Base-by-base conservation (phyloP, 1,140 invertebrate genomes). In the Anoplolepis gracilipes region DNA sequence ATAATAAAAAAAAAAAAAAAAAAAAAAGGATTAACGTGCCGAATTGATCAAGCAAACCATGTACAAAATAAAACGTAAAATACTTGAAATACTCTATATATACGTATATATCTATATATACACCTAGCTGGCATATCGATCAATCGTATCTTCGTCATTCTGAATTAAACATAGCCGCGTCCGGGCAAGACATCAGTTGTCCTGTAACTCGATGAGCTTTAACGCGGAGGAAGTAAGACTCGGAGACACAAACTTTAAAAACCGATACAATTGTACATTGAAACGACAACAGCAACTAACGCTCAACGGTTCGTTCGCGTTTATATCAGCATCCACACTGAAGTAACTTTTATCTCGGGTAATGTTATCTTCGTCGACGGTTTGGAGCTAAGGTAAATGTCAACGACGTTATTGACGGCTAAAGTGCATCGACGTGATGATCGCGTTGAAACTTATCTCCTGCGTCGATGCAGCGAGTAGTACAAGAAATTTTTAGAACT, bases 151-250 rank as follows among this genome's bases (percentile, higher is more conserved):
- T 85, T 85, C 13, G 62, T 85, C 49, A 19, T 55, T 28, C 64
- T 84, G 59, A 79, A 87, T 87, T 65, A 72, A 87, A 77, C 59
- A 87, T 87, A 70, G 10, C 61, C 57, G 13, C 22, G 7, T 59
- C 75, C 36, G 28, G 11, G 22, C 19, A 79, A 62, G 11, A 64
- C 28, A 57, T 70, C 59, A 77, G 46, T 36, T 67, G 59, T 65
- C 39, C 39, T 59, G 30, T 69, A 85, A 87, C 55, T 73, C 67
- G 86, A 79, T 88, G 65, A 88, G 61, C 84, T 64, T 75, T 67
- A 75, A 55, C 42, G 42, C 65, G 42, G 5, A 49, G 36, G 11
- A 84, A 67, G 55, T 69, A 85, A 85, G 86, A 62, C 81, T 28
- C 11, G 4, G 39, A 55, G 64, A 62, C 75, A 61, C 67, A 46